These are phyloP conservation scores for Rhabdornis inornatus DNA, from an alignment of 2,113 vertebrate genomes.

Conservation along the genomic window DNA sequence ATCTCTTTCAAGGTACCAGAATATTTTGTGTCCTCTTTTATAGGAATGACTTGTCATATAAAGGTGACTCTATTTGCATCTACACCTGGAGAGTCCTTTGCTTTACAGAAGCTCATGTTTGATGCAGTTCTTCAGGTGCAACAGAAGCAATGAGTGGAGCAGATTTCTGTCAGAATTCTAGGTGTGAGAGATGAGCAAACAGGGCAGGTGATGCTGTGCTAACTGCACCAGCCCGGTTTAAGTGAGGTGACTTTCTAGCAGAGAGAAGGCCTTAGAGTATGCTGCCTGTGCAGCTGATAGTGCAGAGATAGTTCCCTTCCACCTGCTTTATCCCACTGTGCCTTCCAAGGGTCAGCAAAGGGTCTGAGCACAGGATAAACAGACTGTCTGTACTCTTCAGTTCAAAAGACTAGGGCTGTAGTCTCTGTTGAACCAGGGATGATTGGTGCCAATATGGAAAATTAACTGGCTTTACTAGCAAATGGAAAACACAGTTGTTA, in stretches of 20 bases:
- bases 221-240: neutral
- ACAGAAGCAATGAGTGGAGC: neutral
- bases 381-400: neutral
- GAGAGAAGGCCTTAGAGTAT: neutral
- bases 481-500: neutral
- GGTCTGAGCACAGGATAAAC: neutral
- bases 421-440: neutral
- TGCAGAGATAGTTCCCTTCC: neutral
- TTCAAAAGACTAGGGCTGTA: neutral
- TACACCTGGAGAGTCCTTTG: neutral
- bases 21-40: neutral
- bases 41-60: neutral
- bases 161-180: neutral
- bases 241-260: neutral
- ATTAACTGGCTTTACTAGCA: neutral
- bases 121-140: fast-evolving
- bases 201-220: neutral
- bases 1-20: neutral
- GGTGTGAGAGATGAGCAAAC: neutral
- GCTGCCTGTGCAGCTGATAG: neutral
- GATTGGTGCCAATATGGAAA: neutral
- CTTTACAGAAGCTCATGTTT: neutral
- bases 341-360: neutral
- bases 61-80: neutral
- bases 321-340: neutral